Conservation (phyloP, 2,113 vertebrate genomes). For the Sialia sialis region DNA sequence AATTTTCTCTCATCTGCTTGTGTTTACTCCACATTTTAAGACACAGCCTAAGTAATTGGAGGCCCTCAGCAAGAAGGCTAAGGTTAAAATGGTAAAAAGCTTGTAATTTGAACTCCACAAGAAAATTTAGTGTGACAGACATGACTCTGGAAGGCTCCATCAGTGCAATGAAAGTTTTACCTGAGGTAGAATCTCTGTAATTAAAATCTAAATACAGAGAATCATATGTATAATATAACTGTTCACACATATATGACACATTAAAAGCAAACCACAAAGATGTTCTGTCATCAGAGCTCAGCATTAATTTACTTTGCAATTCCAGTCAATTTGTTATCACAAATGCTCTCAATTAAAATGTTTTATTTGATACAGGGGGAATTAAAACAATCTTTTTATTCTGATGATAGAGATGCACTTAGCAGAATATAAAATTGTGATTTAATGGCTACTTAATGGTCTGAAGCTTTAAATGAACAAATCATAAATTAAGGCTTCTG, state of each 20-base stretch:
- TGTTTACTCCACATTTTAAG: background rate
- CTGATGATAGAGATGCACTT: slow-evolving; percentile 10
- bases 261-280: slow-evolving; percentile 1
- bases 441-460: slow-evolving; percentile 34
- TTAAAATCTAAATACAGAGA: background rate
- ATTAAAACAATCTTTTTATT: slow-evolving; percentile 58
- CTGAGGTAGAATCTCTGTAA: background rate
- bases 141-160: background rate
- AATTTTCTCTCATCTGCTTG: background rate
- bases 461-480: slow-evolving; percentile 36
- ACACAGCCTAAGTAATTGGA: background rate
- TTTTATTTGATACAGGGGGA: slow-evolving; percentile 19
- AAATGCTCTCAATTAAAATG: slow-evolving; percentile 44
- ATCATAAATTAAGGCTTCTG: slow-evolving; percentile 45
- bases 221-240: background rate
- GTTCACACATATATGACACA: background rate
- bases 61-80: background rate
- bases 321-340: slow-evolving; percentile 29
- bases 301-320: slow-evolving; percentile 10
- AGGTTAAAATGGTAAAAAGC: background rate
- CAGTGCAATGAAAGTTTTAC: background rate
- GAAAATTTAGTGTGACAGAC: background rate
- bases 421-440: slow-evolving; percentile 30
- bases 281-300: background rate
- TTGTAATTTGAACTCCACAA: background rate